Conservation (phyloP, 92 coral and sea anemone genomes). For the Desmophyllum pertusum region DNA sequence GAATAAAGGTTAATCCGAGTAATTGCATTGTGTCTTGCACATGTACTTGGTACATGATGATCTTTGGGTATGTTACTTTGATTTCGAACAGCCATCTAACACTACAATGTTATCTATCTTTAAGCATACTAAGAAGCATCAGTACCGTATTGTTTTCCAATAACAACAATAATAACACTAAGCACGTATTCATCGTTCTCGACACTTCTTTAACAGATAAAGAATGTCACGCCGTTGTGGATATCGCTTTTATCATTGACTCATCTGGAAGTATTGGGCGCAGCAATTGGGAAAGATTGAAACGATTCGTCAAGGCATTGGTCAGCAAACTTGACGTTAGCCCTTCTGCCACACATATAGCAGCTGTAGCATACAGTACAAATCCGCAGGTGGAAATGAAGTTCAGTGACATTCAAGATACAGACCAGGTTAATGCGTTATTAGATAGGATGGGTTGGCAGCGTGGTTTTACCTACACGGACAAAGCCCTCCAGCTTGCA, state of each 20-base stretch:
- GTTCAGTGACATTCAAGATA: conserved; percentile 42
- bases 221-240: conserved; percentile 56
- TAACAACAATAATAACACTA: no score
- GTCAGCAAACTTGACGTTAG: conserved; percentile 59
- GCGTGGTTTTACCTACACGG: conserved; percentile 68
- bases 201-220: conserved; percentile 8
- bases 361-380: conserved; percentile 65
- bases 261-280: conserved; percentile 79
- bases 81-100: no score
- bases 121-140: no score
- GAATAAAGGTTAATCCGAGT: no score
- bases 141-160: no score
- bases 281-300: conserved; percentile 53
- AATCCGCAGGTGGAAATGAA: conserved; percentile 51
- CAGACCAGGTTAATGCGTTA: conserved; percentile 30
- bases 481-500: conserved; percentile 66
- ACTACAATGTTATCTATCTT: no score
- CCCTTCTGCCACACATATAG: conserved; percentile 57
- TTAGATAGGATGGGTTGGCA: conserved; percentile 55
- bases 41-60: no score
- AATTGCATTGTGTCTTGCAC: no score
- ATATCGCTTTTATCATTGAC: conserved; percentile 73
- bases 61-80: no score
- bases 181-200: no score
- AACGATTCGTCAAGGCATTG: conserved; percentile 50